A percentile compares a stretch with the other conserved stretches of the same genome.
phyloP scores from a whole-genome alignment of 2,113 vertebrate genomes.

The Mastomys coucha region DNA sequence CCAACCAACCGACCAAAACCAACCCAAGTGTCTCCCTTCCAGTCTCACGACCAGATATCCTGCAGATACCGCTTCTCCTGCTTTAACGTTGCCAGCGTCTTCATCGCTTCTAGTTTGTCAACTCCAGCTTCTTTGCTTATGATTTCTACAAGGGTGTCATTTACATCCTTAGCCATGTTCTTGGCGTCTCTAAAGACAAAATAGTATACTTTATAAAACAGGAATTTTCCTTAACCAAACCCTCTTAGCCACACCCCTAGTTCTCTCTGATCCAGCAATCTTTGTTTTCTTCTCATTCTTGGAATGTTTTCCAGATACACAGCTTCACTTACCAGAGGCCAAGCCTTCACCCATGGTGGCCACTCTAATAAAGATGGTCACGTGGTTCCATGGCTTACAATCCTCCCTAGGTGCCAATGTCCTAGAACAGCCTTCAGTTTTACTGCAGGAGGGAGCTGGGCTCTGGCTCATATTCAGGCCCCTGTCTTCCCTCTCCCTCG shows the following conservation, averaged over 20 bases:
- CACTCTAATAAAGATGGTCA: background rate
- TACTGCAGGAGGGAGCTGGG: rapidly evolving
- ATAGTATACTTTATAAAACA: background rate
- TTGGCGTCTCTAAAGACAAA: slow-evolving; percentile 92
- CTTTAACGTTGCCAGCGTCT: slow-evolving; percentile 90
- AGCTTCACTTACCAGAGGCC: rapidly evolving
- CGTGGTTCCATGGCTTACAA: rapidly evolving
- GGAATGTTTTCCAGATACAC: background rate
- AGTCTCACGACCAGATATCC: slow-evolving; percentile 94
- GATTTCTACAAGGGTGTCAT: slow-evolving; percentile 90
- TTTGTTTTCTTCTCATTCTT: rapidly evolving
- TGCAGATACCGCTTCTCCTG: slow-evolving; percentile 95
- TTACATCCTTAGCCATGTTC: slow-evolving; percentile 97
- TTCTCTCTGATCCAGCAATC: rapidly evolving
- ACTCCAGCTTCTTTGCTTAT: slow-evolving; percentile 87
- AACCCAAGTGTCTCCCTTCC: background rate
- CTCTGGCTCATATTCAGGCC: too few relatives aligned
- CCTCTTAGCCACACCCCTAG: background rate
- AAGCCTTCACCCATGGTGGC: background rate
- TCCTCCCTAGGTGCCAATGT: rapidly evolving
- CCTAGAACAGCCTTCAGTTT: background rate
- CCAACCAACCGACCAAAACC: background rate
- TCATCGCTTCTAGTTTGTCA: slow-evolving; percentile 94
- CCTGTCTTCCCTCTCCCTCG: too few relatives aligned
- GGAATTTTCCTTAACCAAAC: background rate